Evolutionary conservation across 2,888 invertebrate genomes (phyloP).

Genomic region (Lucinisca nassula): DNA sequence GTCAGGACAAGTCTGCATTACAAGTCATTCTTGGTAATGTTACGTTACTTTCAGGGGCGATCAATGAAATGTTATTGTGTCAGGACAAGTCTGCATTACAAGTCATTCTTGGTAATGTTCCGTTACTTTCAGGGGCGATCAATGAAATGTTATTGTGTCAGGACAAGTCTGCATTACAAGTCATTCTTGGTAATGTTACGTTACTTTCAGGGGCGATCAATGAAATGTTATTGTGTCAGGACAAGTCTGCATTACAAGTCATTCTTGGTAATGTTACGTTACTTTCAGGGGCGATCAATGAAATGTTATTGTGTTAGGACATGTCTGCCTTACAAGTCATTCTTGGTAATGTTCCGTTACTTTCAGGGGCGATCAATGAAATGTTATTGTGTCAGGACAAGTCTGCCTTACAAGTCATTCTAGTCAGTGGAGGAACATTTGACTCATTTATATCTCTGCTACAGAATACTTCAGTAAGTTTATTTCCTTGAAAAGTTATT

Average conservation of each 20-base stretch:
- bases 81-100: constrained; percentile 83
- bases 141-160: constrained; percentile 83
- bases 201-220: constrained; percentile 76
- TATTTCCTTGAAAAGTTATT: too few relatives aligned
- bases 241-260: constrained; percentile 83
- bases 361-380: constrained; percentile 80
- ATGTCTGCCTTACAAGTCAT: constrained; percentile 9
- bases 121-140: constrained; percentile 79
- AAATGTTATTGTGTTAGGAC: too few relatives aligned
- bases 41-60: constrained; percentile 79
- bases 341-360: too few relatives aligned
- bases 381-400: constrained; percentile 84
- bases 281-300: too few relatives aligned
- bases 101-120: constrained; percentile 82
- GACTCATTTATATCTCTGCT: constrained; percentile 81
- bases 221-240: constrained; percentile 83
- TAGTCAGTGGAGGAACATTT: constrained; percentile 83
- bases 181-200: constrained; percentile 79
- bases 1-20: constrained; percentile 81
- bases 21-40: constrained; percentile 83
- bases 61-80: constrained; percentile 83
- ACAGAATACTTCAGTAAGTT: constrained; percentile 79
- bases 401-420: constrained; percentile 82
- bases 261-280: constrained; percentile 67
- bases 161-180: constrained; percentile 83